phyloP scores from a whole-genome alignment of 2,888 invertebrate species.

The Trimorus sp. region DNA sequence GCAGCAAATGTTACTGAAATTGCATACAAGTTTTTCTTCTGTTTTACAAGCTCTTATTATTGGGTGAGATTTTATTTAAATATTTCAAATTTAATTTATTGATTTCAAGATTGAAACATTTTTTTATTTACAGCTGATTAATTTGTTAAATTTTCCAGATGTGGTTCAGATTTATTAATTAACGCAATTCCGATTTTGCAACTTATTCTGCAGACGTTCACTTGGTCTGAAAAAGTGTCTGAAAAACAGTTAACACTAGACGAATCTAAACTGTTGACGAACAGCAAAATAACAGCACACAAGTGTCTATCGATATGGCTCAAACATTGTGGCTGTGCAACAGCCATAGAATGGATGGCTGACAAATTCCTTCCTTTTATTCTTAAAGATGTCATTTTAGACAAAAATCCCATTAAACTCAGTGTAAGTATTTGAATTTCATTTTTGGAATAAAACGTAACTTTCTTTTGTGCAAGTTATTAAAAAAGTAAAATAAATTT shows the following conservation, averaged over 20 bases:
- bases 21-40: conserved; percentile 72
- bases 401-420: conserved; percentile 72
- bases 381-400: conserved; percentile 74
- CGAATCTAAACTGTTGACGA: conserved; percentile 69
- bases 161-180: conserved; percentile 74
- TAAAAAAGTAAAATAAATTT: neutral
- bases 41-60: conserved; percentile 74
- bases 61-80: conserved; percentile 74
- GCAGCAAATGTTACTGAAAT: conserved; percentile 73
- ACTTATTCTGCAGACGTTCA: conserved; percentile 74
- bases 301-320: conserved; percentile 75
- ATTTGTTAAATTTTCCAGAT: conserved; percentile 68
- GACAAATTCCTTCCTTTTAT: conserved; percentile 74
- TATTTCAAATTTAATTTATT: too few species aligned
- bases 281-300: conserved; percentile 72
- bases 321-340: conserved; percentile 69
- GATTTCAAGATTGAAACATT: neutral
- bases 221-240: conserved; percentile 72
- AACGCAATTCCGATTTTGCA: conserved; percentile 74
- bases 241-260: conserved; percentile 30
- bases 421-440: conserved; percentile 68
- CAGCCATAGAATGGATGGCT: conserved; percentile 75
- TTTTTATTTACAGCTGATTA: neutral
- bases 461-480: too few species aligned
- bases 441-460: neutral